Base-by-base conservation (phyloP, 2,797 vertebrate genomes). In the Esox lucius region DNA sequence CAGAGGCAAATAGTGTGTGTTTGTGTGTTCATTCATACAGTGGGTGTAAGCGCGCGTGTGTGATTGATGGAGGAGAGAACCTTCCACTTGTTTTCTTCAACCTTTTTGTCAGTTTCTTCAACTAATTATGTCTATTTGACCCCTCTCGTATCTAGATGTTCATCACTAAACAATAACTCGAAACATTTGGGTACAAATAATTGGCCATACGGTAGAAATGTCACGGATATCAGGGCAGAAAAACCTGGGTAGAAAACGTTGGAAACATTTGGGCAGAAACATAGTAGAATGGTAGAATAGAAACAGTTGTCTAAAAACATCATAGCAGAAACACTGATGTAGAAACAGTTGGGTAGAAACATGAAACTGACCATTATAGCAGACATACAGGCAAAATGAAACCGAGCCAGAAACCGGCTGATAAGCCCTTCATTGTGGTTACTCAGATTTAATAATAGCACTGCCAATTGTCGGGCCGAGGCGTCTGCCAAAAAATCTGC, bases 21-120 rank as follows among this genome's bases (percentile, higher is more conserved):
- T 70, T 78, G 22, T 71, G 46, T 51, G 48, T 65, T 65, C 19
- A 39, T 59, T 28, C 53, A 26, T 7, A 68, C 24, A 46, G 19
- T 31, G 31, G 26, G 42, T 69, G 72, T 28, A 1, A 70, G 49
- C 28, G 31, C 79, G 65, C 26, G 6, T 59, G 51, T 31, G 35
- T 39, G 35, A 8, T 6, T 39, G 35, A 39, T 39, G 35, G 33
- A 82, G 28, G 74, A 81, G 83, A 53, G 48, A 72, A 68, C 73
- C 76, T 74, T 7, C 77, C 71, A 76, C 71, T 71, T 78, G 56
- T 9, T 59, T 48, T 42, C 64, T 77, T 62, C 28, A 56, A 56
- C 70, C 72, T 76, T 78, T 78, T 39, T 53, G 28, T 39, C 33
- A 26, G 59, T 59, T n/a, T n/a, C 31, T 71, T 16, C 33, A 0